A percentile compares a stretch with the other conserved stretches of the same genome.
phyloP scores from a whole-genome alignment of 1,140 invertebrate species.

The Charaxes varanes region DNA sequence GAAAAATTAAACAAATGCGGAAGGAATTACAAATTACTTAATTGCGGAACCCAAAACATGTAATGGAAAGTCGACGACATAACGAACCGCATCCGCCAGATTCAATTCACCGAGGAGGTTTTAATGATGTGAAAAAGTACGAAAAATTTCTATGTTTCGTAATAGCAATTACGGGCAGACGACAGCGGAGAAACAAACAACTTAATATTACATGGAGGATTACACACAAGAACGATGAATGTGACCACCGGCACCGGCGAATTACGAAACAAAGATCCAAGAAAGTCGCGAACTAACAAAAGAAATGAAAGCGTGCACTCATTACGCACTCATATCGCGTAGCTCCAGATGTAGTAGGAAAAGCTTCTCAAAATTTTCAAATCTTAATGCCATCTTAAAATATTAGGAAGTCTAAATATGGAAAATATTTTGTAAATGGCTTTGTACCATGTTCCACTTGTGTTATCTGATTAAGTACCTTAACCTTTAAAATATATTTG shows the following conservation, averaged over 20 bases:
- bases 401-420: slow-evolving; percentile 15
- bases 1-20: too few species aligned
- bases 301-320: slow-evolving; percentile 55
- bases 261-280: slow-evolving; percentile 64
- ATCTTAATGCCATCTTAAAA: slow-evolving; percentile 17
- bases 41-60: slow-evolving; percentile 1
- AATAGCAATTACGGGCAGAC: slow-evolving; percentile 46
- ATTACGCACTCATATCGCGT: slow-evolving; percentile 33
- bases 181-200: slow-evolving; percentile 44
- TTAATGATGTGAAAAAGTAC: slow-evolving; percentile 38
- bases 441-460: slow-evolving; percentile 1
- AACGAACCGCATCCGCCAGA: slow-evolving; percentile 28
- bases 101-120: slow-evolving; percentile 15
- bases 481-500: too few species aligned
- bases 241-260: slow-evolving; percentile 37
- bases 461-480: slow-evolving; percentile 6
- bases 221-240: slow-evolving; percentile 47
- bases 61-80: slow-evolving; percentile 14
- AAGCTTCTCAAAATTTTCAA: neutral
- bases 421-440: slow-evolving; percentile 11
- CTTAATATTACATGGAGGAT: slow-evolving; percentile 46
- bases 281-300: slow-evolving; percentile 54
- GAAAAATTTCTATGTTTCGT: slow-evolving; percentile 34
- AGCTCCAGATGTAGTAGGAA: slow-evolving; percentile 1
- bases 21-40: too few species aligned